Conservation (phyloP, 2,888 invertebrate genomes). For the Leptopilina drosophilae region DNA sequence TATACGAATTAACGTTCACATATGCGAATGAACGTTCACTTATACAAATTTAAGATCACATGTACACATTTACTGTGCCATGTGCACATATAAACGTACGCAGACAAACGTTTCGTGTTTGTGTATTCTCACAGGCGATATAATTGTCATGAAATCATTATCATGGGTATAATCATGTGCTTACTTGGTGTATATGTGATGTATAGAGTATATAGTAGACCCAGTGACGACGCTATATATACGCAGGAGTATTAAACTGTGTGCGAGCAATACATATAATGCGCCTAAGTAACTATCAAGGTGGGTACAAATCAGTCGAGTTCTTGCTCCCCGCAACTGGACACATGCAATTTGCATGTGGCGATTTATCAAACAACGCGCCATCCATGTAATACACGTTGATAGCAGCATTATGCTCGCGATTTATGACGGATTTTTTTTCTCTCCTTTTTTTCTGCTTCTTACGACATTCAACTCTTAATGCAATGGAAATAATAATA, state of each 20-base stretch:
- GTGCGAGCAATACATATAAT: conserved; percentile 7
- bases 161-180: conserved; percentile 8
- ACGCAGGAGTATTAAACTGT: not conserved
- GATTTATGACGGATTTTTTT: conserved; percentile 63
- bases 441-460: conserved; percentile 12
- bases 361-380: conserved; percentile 75
- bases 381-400: conserved; percentile 75
- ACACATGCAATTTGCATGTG: conserved; percentile 70
- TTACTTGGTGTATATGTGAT: not conserved
- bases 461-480: conserved; percentile 16
- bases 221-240: not conserved
- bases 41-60: too few species aligned
- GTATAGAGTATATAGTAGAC: not conserved
- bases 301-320: conserved; percentile 27
- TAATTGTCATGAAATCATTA: conserved; percentile 40
- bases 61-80: too few species aligned
- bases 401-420: conserved; percentile 73
- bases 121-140: not conserved
- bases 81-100: too few species aligned
- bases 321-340: conserved; percentile 43
- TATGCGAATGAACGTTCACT: too few species aligned
- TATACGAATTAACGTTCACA: too few species aligned
- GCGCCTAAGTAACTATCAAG: conserved; percentile 31
- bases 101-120: too few species aligned
- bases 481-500: conserved; percentile 32